A percentile compares a stretch with the other conserved stretches of the same genome.
phyloP scores from a whole-genome alignment of 2,113 vertebrate genomes.

The Toxostoma redivivum region DNA sequence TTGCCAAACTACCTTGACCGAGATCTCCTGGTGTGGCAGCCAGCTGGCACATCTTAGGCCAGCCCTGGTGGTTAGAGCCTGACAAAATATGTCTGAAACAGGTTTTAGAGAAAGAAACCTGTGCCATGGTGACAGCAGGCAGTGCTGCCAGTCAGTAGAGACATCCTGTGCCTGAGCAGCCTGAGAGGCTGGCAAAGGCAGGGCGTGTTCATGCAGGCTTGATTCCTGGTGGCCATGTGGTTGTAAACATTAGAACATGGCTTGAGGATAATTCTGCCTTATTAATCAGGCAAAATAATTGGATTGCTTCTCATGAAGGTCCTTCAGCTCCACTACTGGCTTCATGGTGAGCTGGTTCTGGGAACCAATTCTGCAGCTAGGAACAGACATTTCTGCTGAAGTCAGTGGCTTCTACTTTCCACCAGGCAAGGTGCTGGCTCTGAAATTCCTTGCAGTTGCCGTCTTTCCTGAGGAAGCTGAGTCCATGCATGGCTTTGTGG shows the following conservation, averaged over 20 bases:
- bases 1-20: background rate
- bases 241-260: background rate
- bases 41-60: rapidly evolving
- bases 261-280: background rate
- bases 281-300: background rate
- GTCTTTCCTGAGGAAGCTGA: background rate
- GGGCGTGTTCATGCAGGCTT: background rate
- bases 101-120: background rate
- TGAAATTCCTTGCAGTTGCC: background rate
- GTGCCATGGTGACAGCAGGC: background rate
- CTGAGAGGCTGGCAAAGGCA: background rate
- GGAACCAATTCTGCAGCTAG: background rate
- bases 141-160: background rate
- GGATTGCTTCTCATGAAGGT: background rate
- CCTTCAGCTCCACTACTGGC: background rate
- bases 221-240: background rate
- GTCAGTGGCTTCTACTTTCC: background rate
- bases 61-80: background rate
- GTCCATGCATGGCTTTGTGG: background rate
- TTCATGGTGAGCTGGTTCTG: background rate
- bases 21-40: background rate
- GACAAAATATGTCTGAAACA: background rate
- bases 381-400: background rate
- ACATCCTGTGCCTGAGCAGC: background rate
- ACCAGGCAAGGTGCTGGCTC: background rate